Percentiles rank a stretch among this genome's conserved stretches.
phyloP scores from a whole-genome alignment of 2,797 vertebrate genomes.

The Molossus molossus region DNA sequence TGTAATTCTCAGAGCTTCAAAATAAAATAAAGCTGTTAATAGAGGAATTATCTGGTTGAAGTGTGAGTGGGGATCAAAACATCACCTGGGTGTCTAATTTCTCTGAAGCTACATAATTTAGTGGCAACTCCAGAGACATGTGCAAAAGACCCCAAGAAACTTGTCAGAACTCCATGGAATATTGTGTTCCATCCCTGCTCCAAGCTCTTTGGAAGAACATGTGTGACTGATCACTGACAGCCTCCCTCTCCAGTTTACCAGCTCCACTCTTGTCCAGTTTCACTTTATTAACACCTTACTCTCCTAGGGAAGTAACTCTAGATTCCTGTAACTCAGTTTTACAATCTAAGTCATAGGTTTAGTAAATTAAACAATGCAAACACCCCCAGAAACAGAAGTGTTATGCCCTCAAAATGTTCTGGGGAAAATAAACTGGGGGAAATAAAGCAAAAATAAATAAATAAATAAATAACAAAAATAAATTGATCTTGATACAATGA shows the following conservation, averaged over 20 bases:
- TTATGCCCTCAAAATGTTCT: background rate
- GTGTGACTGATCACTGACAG: background rate
- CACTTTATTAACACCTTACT: background rate
- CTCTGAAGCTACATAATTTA: background rate
- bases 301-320: background rate
- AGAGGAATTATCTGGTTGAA: background rate
- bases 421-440: background rate
- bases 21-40: background rate
- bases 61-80: background rate
- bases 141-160: background rate
- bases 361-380: background rate
- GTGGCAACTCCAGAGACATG: background rate
- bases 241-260: background rate
- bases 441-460: background rate
- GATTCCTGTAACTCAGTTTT: background rate
- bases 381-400: background rate
- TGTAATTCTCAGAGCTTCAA: background rate
- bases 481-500: background rate
- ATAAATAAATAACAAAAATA: background rate
- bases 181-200: background rate
- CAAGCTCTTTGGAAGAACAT: background rate
- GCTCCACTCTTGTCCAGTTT: background rate
- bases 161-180: background rate
- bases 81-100: background rate
- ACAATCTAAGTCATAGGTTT: background rate